Conservation (phyloP, 2,113 vertebrate species). For the Bos indicus region DNA sequence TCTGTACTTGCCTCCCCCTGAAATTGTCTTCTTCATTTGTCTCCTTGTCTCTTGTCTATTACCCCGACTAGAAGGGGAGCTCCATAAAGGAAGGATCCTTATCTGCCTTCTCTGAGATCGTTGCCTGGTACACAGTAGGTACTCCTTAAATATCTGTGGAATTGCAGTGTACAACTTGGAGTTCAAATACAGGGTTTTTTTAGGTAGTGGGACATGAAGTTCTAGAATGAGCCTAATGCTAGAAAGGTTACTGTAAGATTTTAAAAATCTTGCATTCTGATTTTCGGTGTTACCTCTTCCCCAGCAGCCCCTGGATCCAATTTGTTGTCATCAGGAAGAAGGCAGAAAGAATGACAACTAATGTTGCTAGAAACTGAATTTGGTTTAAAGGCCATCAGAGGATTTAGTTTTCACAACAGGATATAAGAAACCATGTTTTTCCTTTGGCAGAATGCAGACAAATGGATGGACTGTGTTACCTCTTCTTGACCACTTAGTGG, state of each 20-base stretch:
- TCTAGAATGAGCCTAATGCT: neutral
- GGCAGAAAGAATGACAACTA: neutral
- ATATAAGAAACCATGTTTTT: neutral
- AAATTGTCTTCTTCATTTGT: neutral
- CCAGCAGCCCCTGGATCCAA: neutral
- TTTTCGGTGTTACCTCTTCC: neutral
- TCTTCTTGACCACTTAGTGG: neutral
- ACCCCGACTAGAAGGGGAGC: neutral
- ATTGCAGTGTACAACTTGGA: neutral
- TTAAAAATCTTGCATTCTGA: neutral
- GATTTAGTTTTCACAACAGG: neutral
- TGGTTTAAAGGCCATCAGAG: neutral
- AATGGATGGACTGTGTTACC: neutral
- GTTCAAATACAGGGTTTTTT: neutral
- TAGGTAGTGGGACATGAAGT: neutral
- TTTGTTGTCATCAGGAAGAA: neutral
- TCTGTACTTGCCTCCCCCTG: neutral
- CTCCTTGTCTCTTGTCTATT: neutral
- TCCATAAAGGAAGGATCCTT: neutral
- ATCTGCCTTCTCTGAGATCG: neutral
- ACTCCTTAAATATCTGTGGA: neutral
- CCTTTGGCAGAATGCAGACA: neutral
- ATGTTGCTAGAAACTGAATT: neutral
- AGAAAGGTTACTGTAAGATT: neutral
- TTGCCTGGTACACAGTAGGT: neutral